A percentile compares a stretch with the other conserved stretches of the same genome.
Evolutionary conservation across 2,797 vertebrate species (phyloP).

Genomic region (Sebastolobus altivelis): DNA sequence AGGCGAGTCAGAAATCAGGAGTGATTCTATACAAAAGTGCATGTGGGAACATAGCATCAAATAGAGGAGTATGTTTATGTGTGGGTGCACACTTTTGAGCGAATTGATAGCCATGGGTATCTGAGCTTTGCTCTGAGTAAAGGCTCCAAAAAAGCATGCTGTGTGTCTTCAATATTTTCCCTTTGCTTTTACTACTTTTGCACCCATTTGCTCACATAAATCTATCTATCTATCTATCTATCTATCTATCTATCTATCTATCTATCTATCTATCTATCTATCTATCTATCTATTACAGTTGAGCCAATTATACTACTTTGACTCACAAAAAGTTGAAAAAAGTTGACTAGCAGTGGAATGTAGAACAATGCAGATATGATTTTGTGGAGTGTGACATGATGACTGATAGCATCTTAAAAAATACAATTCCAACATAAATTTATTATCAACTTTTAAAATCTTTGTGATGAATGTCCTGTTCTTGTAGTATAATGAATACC

Average conservation of each 20-base stretch:
- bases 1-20: constrained; percentile 46
- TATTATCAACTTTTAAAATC: constrained; percentile 70
- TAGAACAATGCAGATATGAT: constrained; percentile 19
- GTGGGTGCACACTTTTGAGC: constrained; percentile 8
- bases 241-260: background rate
- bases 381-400: constrained; percentile 40
- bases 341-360: background rate
- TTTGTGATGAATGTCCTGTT: constrained; percentile 72
- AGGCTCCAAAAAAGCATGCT: background rate
- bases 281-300: background rate
- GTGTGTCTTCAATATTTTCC: constrained; percentile 1
- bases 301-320: background rate
- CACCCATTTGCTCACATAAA: background rate
- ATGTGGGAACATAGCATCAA: constrained; percentile 53
- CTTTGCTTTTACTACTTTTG: background rate
- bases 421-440: constrained; percentile 71
- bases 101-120: constrained; percentile 44
- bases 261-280: background rate
- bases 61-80: constrained; percentile 38
- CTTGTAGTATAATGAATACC: constrained; percentile 69
- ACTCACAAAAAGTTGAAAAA: background rate
- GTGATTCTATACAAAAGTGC: constrained; percentile 60
- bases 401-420: constrained; percentile 74
- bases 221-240: background rate
- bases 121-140: constrained; percentile 17